Conservation (phyloP, 2,113 vertebrate species). For the Rousettus leschenaultii region DNA sequence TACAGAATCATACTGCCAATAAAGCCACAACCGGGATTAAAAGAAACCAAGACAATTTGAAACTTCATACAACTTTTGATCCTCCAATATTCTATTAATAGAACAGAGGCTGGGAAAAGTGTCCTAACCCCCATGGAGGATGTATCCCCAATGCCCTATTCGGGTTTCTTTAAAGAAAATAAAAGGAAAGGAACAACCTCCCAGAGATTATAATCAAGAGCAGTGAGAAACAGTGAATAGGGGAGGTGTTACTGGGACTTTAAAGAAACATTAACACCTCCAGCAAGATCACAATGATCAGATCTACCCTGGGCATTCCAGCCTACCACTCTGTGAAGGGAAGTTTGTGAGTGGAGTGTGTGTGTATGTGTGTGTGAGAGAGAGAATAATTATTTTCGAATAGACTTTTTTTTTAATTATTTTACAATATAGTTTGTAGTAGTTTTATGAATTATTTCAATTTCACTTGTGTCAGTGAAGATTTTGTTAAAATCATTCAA, state of each 20-base stretch:
- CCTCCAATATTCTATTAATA: not conserved
- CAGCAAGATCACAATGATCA: not conserved
- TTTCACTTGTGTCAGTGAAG: not conserved
- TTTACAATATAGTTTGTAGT: not conserved
- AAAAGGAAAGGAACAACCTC: not conserved
- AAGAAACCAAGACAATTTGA: not conserved
- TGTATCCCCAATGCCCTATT: not conserved
- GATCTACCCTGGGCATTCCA: not conserved
- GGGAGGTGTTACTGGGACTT: not conserved
- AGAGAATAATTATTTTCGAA: not conserved
- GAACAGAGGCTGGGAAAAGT: not conserved
- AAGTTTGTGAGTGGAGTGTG: not conserved
- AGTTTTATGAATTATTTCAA: not conserved
- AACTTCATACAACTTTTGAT: not conserved
- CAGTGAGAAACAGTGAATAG: not conserved
- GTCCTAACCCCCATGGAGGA: accelerated
- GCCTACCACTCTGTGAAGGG: not conserved
- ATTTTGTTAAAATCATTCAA: not conserved
- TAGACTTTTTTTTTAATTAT: not conserved
- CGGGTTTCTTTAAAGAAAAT: not conserved
- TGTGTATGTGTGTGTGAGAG: not conserved
- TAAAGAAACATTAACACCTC: not conserved
- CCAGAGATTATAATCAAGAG: not conserved
- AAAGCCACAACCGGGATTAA: not conserved
- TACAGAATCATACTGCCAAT: not conserved